Base-by-base conservation (phyloP, 2,888 invertebrate genomes). In the Lochmaea crataegi region DNA sequence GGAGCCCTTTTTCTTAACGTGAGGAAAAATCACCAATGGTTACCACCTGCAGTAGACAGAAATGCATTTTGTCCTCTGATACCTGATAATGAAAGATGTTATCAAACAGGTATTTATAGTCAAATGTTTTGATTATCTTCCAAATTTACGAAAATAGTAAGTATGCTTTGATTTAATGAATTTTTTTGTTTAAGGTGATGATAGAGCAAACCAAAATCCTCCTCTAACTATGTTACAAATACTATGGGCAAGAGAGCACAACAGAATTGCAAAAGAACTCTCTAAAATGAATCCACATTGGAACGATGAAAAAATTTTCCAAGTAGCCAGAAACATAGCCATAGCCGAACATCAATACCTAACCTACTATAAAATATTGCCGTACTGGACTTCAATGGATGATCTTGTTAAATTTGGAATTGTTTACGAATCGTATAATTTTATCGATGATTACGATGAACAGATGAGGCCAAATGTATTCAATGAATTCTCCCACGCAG, bases 311-410 rank as follows among this genome's bases (percentile, higher is more conserved):
- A 83, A 78, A 10, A 72, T 88, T 6, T 88, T 83, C 80, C 87
- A 88, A 79, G 88, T 88, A 80, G 82, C 87, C 7, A 82, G 87
- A 72, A 82, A 84, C 68, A 86, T 88, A 57, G 77, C 85, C 26
- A 84, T 86, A 65, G 88, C 87, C 11, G 83, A 86, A 79, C 85
- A 86, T 76, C 94, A 94, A 82, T 90, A 92, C 78, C 92, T 94
- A 80, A 89, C 91, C 73, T 94, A 93, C 83, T 92, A 93, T 82
- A 94, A 94, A 85, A 94, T 92, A 89, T 86, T 94, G 26, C 93
- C 76, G 7, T 58, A 60, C 10, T 60, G 75, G 42, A n/a, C 73
- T 41, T 73, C 75, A 18, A 32, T 48, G 32, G 53, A 75, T 12
- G 18, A 60, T 22, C 56, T 73, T 26, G 32, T 70, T n/a, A 60